Evolutionary conservation across 2,888 invertebrate genomes (phyloP).

Genomic region (Drosophila meridionalis): DNA sequence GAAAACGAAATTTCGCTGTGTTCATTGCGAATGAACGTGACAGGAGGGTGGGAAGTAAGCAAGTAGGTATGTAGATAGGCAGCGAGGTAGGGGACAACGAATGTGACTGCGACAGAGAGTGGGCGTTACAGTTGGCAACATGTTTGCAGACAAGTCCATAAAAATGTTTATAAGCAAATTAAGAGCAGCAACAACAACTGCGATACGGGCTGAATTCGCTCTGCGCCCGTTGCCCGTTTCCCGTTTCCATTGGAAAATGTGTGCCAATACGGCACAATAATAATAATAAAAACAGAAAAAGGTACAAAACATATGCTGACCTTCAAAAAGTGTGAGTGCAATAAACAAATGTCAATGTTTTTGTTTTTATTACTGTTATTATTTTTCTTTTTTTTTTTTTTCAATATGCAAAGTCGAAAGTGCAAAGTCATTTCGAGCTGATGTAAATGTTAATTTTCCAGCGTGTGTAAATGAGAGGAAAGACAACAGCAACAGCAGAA

Average conservation of each 20-base stretch:
- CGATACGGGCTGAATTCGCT: slow-evolving; percentile 45
- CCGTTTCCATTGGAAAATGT: slow-evolving; percentile 51
- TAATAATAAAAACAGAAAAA: slow-evolving; percentile 27
- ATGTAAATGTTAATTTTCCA: slow-evolving; percentile 46
- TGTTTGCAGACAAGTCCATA: slow-evolving; percentile 58
- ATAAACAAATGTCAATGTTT: slow-evolving; percentile 39
- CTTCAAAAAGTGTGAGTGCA: slow-evolving; percentile 51
- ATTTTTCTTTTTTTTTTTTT: slow-evolving; percentile 6
- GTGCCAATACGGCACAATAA: slow-evolving; percentile 56
- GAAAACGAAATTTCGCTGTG: slow-evolving; percentile 65
- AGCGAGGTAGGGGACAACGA: background rate
- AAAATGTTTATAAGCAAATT: slow-evolving; percentile 63
- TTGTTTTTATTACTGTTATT: background rate
- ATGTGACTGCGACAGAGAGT: slow-evolving; percentile 25
- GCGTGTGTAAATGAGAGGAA: background rate
- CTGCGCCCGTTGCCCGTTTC: slow-evolving; percentile 23
- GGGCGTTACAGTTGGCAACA: slow-evolving; percentile 59
- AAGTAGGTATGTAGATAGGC: too few relatives aligned
- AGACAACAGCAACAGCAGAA: background rate
- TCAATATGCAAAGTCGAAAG: slow-evolving; percentile 58
- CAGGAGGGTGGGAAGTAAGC: background rate
- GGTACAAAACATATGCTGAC: slow-evolving; percentile 57
- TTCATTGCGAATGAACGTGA: background rate
- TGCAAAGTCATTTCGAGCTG: slow-evolving; percentile 50
- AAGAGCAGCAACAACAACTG: slow-evolving; percentile 31